phyloP scores from a whole-genome alignment of 2,888 invertebrate genomes.

The Drosophila neonasuta region DNA sequence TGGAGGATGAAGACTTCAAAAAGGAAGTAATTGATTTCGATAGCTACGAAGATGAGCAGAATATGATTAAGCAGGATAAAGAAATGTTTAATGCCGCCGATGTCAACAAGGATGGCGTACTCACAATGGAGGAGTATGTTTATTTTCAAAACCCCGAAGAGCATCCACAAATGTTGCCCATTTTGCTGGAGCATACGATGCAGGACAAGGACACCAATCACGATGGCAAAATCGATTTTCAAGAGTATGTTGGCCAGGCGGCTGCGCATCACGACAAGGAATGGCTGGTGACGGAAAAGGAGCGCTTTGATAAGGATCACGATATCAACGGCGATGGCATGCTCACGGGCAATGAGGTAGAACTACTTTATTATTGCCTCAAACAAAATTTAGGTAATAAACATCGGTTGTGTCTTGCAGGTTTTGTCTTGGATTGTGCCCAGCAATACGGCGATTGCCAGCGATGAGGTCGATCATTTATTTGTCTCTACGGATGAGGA shows the following conservation, averaged over 20 bases:
- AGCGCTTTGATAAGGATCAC: conserved; percentile 92
- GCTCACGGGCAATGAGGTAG: conserved; percentile 88
- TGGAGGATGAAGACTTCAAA: conserved; percentile 84
- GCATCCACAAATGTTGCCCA: conserved; percentile 91
- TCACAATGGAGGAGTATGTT: conserved; percentile 91
- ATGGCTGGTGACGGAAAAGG: conserved; percentile 88
- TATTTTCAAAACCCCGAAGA: conserved; percentile 97
- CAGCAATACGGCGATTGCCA: conserved; percentile 93
- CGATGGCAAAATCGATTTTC: conserved; percentile 92
- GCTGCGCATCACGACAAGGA: conserved; percentile 88
- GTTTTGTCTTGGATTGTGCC: conserved; percentile 95
- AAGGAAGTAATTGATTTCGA: conserved; percentile 82
- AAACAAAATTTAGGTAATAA: background rate
- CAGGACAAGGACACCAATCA: conserved; percentile 92
- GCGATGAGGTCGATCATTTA: conserved; percentile 94
- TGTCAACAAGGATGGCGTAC: conserved; percentile 88
- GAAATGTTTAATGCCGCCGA: conserved; percentile 94
- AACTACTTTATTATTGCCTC: no score
- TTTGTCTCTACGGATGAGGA: conserved; percentile 93
- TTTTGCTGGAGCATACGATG: conserved; percentile 91
- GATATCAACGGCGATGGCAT: conserved; percentile 93
- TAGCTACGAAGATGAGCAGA: conserved; percentile 83
- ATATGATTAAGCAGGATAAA: conserved; percentile 90
- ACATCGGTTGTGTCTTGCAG: conserved; percentile 1
- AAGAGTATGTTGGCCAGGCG: conserved; percentile 82